Evolutionary conservation across 2,888 invertebrate genomes (phyloP).

Genomic region (Drosophila prostipennis): DNA sequence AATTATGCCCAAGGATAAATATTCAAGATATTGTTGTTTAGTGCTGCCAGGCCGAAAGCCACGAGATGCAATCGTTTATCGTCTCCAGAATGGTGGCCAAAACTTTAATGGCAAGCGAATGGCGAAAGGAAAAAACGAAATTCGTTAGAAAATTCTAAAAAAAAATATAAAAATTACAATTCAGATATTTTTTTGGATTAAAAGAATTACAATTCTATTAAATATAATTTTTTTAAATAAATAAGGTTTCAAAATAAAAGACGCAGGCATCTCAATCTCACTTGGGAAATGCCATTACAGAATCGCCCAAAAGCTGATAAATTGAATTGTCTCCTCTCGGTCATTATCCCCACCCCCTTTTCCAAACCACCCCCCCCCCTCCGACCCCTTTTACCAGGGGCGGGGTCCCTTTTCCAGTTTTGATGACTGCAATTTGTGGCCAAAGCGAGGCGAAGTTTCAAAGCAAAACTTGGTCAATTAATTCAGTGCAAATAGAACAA

Average conservation of each 20-base stretch:
- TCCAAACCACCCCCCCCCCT: too few species aligned
- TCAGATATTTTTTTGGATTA: too few species aligned
- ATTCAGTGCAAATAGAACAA: conserved; percentile 46
- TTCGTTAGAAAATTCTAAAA: not conserved
- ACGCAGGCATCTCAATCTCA: not conserved
- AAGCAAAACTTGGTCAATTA: conserved; percentile 65
- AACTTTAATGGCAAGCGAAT: conserved; percentile 5
- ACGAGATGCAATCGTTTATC: conserved; percentile 30
- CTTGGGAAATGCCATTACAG: conserved; percentile 11
- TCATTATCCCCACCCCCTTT: conserved; percentile 3
- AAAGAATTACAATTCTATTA: too few species aligned
- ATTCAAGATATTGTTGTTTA: conserved; percentile 41
- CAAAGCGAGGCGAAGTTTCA: conserved; percentile 32
- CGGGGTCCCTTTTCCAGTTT: conserved; percentile 5
- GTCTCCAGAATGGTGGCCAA: not conserved
- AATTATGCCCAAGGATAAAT: conserved; percentile 41
- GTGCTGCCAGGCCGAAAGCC: conserved; percentile 23
- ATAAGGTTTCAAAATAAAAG: too few species aligned
- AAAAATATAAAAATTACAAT: too few species aligned
- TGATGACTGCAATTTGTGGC: conserved; percentile 18
- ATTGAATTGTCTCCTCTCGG: conserved; percentile 32
- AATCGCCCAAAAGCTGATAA: conserved; percentile 20
- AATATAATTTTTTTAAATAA: too few species aligned
- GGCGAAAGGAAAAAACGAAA: not conserved
- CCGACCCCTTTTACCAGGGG: too few species aligned